Conservation (phyloP, 2,888 invertebrate species). For the Phasia obesa region DNA sequence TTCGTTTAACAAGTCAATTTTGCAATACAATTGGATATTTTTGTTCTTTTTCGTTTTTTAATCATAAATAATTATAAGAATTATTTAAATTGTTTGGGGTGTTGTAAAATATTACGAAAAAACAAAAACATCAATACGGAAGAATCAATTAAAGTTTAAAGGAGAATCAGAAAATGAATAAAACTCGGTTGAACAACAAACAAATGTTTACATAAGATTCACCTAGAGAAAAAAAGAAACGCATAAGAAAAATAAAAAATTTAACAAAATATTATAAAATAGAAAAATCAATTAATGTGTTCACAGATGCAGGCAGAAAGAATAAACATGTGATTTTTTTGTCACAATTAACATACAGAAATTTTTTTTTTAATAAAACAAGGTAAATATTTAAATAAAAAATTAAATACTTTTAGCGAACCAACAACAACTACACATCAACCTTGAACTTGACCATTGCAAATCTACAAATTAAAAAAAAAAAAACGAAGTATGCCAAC, state of each 20-base stretch:
- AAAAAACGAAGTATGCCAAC: constrained; percentile 10
- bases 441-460: constrained; percentile 60
- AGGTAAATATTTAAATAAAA: background rate
- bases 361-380: background rate
- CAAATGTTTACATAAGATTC: constrained; percentile 51
- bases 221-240: background rate
- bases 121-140: background rate
- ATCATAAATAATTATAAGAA: background rate
- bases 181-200: background rate
- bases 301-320: background rate
- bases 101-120: too few relatives aligned
- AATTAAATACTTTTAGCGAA: constrained; percentile 9
- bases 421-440: constrained; percentile 5
- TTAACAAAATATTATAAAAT: too few relatives aligned
- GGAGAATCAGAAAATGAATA: background rate
- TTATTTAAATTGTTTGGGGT: background rate
- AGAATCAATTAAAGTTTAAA: background rate
- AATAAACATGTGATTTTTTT: constrained; percentile 29
- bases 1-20: constrained; percentile 49
- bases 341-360: background rate
- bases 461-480: constrained; percentile 6
- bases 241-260: too few relatives aligned
- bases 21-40: constrained; percentile 1
- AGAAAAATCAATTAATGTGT: constrained; percentile 18
- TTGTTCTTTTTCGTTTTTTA: background rate